Evolutionary conservation across 2,888 invertebrate species (phyloP), one percentile per base, ranked within the genome.

Genomic region (Coelopa pilipes): DNA sequence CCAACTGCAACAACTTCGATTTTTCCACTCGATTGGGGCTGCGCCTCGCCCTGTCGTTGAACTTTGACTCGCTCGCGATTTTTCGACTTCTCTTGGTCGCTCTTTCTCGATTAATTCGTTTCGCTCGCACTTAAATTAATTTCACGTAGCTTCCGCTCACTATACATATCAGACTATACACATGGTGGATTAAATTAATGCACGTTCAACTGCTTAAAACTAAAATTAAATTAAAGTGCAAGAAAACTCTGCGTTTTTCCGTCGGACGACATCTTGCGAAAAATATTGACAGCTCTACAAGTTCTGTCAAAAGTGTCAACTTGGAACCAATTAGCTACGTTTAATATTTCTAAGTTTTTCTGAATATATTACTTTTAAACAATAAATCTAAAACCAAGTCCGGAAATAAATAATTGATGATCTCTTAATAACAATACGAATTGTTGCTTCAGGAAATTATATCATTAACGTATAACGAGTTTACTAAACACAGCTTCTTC

Each of bases 21-120:
- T 79, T 79, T 79, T 79, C 76, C 74, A 34, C 34, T 34, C 74
- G 78, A 72, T 72, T 74, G 59, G 77, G 74, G 75, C 74, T 77
- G 78, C 75, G 76, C 76, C 67, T 67, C 66, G 57, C 72, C 74
- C 74, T 67, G 45, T 46, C 21, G 47, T 21, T 17, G 68, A 53
- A 68, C 62, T 73, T 62, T 69, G 66, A 13, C 2, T 24, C 70
- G 19, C 17, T 19, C 17, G 19, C 3, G 34, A 45, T 21, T 73
- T 63, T 73, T 21, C 19, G 17, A 49, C 53, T 68, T 57, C 7
- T 63, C 19, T 46, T 19, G 17, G 66, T 68, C 15, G 69, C 7
- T 17, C 21, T 70, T 66, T 66, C 65, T 4, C 63, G 72, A 21
- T 73, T 70, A 70, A 65, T 59, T 73, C 53, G 66, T 50, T 72